Evolutionary conservation across 2,888 invertebrate species (phyloP).

Genomic region (Athripsodes cinereus): DNA sequence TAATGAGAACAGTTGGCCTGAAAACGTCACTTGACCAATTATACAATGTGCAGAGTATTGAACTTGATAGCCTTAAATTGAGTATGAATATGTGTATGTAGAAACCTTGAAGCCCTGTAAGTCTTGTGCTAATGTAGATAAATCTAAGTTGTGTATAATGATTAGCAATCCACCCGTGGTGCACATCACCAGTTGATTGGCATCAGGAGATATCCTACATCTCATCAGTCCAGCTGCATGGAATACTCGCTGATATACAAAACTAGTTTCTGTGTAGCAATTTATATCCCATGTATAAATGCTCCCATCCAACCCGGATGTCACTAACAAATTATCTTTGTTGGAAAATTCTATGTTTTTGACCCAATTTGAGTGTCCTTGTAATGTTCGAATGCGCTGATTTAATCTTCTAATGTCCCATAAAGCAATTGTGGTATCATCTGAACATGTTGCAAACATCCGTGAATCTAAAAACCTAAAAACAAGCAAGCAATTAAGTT

Average conservation of each 20-base stretch:
- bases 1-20: too few relatives aligned
- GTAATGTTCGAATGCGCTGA: conserved; percentile 66
- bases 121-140: conserved; percentile 72
- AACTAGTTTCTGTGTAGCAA: conserved; percentile 70
- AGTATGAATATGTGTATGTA: too few relatives aligned
- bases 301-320: conserved; percentile 89
- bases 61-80: too few relatives aligned
- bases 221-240: conserved; percentile 82
- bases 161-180: conserved; percentile 87
- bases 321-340: conserved; percentile 76
- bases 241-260: conserved; percentile 76
- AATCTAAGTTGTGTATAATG: conserved; percentile 81
- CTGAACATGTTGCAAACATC: conserved; percentile 90
- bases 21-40: too few relatives aligned
- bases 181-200: conserved; percentile 81
- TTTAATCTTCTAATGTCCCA: conserved; percentile 90
- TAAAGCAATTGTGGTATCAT: conserved; percentile 85
- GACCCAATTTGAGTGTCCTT: conserved; percentile 92
- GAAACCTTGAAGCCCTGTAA: conserved; percentile 75
- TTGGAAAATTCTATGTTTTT: conserved; percentile 92
- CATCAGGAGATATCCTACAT: conserved; percentile 80
- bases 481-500: too few relatives aligned
- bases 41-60: too few relatives aligned
- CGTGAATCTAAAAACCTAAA: conserved; percentile 78
- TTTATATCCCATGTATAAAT: conserved; percentile 94